These are phyloP conservation scores for Cuniculus paca DNA, from an alignment of 2,797 vertebrate genomes.

Conservation along the genomic window DNA sequence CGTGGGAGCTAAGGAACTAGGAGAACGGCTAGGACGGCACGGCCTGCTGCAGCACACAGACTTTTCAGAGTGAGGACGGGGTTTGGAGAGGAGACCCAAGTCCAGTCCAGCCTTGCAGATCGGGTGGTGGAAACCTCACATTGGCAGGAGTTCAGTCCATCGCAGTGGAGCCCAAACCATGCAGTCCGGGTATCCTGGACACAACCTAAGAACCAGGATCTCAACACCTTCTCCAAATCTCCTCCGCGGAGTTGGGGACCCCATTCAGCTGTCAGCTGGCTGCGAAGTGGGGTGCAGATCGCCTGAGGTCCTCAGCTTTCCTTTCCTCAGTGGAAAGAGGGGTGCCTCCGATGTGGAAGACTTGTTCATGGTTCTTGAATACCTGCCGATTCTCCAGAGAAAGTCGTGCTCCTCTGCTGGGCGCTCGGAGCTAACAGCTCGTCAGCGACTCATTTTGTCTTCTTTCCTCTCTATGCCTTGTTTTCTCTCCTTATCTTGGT, in stretches of 20 bases:
- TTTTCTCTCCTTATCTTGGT: not conserved
- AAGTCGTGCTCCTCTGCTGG: not conserved
- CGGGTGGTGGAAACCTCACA: not conserved
- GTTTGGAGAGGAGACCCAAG: not conserved
- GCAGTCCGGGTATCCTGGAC: not conserved
- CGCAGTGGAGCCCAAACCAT: not conserved
- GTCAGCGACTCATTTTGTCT: not conserved
- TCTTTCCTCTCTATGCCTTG: not conserved
- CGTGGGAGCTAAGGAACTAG: not conserved
- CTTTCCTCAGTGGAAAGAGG: constrained; percentile 48
- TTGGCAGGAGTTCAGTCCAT: not conserved
- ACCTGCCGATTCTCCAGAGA: not conserved
- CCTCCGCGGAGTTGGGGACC: not conserved
- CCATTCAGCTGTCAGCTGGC: not conserved
- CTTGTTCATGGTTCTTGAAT: not conserved
- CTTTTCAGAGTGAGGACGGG: not conserved
- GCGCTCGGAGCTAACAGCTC: not conserved
- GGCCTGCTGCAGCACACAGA: not conserved
- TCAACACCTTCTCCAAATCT: not conserved
- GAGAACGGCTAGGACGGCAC: not conserved
- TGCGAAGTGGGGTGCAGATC: not conserved
- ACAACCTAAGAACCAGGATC: not conserved
- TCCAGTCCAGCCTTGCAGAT: not conserved
- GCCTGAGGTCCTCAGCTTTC: constrained; percentile 36
- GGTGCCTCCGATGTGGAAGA: not conserved